These are phyloP conservation scores for Ephialtes manifestator DNA, from an alignment of 2,888 invertebrate genomes.

Conservation along the genomic window DNA sequence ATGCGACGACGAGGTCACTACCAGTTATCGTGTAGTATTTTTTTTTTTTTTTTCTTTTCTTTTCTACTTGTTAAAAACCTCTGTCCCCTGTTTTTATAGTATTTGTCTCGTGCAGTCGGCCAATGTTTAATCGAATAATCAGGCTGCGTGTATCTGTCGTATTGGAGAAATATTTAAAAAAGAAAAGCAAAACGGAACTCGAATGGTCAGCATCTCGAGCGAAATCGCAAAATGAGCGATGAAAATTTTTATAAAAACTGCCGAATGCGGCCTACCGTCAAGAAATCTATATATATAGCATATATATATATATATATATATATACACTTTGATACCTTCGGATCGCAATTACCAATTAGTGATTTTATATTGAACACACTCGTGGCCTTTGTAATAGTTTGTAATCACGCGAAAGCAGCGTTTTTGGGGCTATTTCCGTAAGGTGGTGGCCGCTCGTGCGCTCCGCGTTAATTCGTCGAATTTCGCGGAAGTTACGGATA, in stretches of 20 bases:
- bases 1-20: constrained; percentile 21
- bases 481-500: constrained; percentile 28
- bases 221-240: constrained; percentile 21
- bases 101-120: constrained; percentile 10
- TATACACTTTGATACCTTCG: constrained; percentile 73
- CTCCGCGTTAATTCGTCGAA: constrained; percentile 10
- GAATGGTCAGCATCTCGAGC: constrained; percentile 31
- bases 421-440: constrained; percentile 47
- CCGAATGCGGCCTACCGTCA: constrained; percentile 61
- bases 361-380: constrained; percentile 83
- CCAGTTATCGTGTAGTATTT: constrained; percentile 26
- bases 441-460: constrained; percentile 57
- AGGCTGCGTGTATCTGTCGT: constrained; percentile 14
- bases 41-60: constrained; percentile 16
- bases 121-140: constrained; percentile 31
- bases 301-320: constrained; percentile 66
- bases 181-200: constrained; percentile 18
- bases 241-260: constrained; percentile 60
- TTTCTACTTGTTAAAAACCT: no score
- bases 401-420: constrained; percentile 34
- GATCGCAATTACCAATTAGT: constrained; percentile 78
- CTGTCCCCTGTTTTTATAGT: constrained; percentile 32
- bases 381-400: constrained; percentile 82
- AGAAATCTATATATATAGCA: constrained; percentile 54
- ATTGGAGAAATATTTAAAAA: constrained; percentile 27